phyloP scores from a whole-genome alignment of 2,797 vertebrate species.

The Potorous gilbertii region DNA sequence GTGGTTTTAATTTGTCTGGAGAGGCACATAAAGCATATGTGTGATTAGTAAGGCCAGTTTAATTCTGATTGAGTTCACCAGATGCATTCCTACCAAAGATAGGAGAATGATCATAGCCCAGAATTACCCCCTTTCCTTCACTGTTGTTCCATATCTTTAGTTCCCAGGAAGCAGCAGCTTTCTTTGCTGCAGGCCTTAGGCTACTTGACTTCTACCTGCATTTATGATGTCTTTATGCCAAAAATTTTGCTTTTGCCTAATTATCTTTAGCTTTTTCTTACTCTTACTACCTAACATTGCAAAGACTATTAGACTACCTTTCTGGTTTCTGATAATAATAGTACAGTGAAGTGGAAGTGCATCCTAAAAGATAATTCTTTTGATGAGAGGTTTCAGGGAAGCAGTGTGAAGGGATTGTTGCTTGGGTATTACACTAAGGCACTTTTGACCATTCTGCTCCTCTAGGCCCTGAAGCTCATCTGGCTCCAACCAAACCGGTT shows the following conservation, averaged over 20 bases:
- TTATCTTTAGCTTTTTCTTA: neutral
- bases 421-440: neutral
- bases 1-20: neutral
- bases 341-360: neutral
- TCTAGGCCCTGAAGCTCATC: neutral
- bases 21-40: neutral
- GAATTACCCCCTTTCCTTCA: neutral
- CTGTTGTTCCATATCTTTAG: neutral
- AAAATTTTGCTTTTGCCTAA: neutral
- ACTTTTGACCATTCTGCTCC: neutral
- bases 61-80: neutral
- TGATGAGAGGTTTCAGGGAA: neutral
- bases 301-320: neutral
- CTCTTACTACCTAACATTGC: neutral
- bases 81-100: neutral
- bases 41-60: neutral
- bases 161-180: neutral
- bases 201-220: neutral
- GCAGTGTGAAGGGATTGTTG: neutral
- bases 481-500: neutral
- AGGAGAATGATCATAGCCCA: neutral
- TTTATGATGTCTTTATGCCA: neutral
- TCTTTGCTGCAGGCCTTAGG: slow-evolving; percentile 5
- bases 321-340: neutral
- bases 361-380: neutral